phyloP scores from a whole-genome alignment of 2,113 vertebrate genomes.

The Fregata magnificens region DNA sequence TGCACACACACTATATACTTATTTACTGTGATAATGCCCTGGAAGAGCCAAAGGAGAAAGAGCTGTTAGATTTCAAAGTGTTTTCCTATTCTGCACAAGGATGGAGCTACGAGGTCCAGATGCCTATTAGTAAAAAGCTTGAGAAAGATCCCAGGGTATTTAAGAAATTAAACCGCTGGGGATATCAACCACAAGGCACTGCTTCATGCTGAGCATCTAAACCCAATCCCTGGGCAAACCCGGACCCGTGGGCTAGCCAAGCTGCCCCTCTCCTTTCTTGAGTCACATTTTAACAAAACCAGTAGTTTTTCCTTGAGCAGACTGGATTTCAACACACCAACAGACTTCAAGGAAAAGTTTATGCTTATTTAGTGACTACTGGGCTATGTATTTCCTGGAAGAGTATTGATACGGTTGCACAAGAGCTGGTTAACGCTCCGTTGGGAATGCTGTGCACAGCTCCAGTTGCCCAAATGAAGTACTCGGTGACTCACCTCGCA shows the following conservation, averaged over 20 bases:
- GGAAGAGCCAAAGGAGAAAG: not conserved
- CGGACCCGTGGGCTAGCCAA: not conserved
- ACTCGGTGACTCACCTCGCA: not conserved
- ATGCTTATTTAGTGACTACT: not conserved
- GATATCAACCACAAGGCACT: not conserved
- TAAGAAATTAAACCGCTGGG: not conserved
- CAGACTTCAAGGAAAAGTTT: not conserved
- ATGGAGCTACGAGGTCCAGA: not conserved
- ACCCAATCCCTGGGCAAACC: not conserved
- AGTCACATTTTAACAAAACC: not conserved
- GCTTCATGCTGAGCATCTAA: not conserved
- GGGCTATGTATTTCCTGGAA: not conserved
- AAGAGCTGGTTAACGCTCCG: not conserved
- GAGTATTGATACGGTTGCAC: not conserved
- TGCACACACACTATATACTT: rapidly evolving
- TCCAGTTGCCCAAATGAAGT: not conserved
- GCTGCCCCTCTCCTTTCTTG: not conserved
- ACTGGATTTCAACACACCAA: rapidly evolving
- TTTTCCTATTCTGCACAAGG: not conserved
- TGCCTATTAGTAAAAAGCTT: not conserved
- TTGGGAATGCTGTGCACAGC: not conserved
- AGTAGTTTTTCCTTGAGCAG: not conserved
- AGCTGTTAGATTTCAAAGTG: not conserved
- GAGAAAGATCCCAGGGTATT: not conserved
- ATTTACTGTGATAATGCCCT: not conserved